A percentile compares a stretch with the other conserved stretches of the same genome.
phyloP scores from a whole-genome alignment of 2,888 invertebrate genomes.

The Sussaba pulchella region DNA sequence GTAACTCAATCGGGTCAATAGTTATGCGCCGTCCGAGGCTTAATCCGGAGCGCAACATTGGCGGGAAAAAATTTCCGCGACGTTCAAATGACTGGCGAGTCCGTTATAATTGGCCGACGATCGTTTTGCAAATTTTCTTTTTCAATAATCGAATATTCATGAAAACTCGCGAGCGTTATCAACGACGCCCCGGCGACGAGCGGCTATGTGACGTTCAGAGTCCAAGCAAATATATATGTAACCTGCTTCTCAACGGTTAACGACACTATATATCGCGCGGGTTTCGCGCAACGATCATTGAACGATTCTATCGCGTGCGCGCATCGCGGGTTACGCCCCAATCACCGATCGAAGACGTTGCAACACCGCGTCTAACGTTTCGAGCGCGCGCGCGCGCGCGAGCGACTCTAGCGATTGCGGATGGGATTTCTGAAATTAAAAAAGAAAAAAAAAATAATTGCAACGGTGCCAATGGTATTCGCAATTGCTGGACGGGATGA shows the following conservation, averaged over 20 bases:
- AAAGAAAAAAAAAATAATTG: background rate
- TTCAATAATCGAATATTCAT: no score
- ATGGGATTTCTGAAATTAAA: background rate
- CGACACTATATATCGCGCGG: conserved; percentile 11
- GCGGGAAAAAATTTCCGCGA: background rate
- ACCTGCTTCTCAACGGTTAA: conserved; percentile 1
- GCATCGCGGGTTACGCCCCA: conserved; percentile 30
- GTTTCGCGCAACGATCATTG: background rate
- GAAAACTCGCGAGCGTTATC: background rate
- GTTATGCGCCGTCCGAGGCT: no score
- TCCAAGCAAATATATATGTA: conserved; percentile 28
- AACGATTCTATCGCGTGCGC: conserved; percentile 1
- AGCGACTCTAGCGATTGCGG: background rate
- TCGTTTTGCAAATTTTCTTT: no score
- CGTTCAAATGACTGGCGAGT: background rate
- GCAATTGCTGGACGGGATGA: background rate
- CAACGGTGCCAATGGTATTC: conserved; percentile 41
- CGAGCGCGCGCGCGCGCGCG: no score
- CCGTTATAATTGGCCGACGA: background rate
- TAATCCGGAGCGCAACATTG: no score
- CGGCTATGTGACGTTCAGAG: conserved; percentile 24
- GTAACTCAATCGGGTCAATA: no score
- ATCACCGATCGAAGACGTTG: conserved; percentile 1
- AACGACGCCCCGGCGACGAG: background rate
- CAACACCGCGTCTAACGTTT: background rate